Conservation (phyloP, 2,888 invertebrate species). For the Fragum sueziense region DNA sequence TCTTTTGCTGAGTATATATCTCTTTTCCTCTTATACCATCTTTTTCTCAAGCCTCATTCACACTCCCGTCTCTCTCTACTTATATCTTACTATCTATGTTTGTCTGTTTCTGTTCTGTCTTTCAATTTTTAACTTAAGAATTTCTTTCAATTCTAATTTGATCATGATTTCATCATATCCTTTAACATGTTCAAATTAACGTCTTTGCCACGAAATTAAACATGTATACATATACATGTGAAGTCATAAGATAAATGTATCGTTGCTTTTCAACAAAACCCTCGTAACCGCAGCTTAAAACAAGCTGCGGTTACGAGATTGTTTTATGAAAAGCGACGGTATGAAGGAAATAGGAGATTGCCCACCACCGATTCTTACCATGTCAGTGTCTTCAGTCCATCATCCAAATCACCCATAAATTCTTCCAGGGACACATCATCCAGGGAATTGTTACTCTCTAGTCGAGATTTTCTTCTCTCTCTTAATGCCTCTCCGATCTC, state of each 20-base stretch:
- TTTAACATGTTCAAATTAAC: too few relatives aligned
- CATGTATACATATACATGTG: too few relatives aligned
- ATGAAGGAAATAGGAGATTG: not conserved
- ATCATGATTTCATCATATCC: too few relatives aligned
- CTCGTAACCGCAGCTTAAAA: too few relatives aligned
- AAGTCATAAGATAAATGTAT: too few relatives aligned
- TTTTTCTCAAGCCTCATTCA: not conserved
- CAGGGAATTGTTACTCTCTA: constrained; percentile 63
- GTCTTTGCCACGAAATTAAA: too few relatives aligned
- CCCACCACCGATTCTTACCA: constrained; percentile 68
- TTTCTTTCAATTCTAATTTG: too few relatives aligned
- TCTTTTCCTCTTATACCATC: not conserved
- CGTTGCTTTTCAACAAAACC: too few relatives aligned
- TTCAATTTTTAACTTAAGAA: not conserved
- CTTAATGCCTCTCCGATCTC: constrained; percentile 69
- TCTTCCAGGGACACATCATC: constrained; percentile 68
- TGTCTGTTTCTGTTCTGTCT: not conserved
- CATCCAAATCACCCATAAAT: constrained; percentile 73
- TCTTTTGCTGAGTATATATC: too few relatives aligned
- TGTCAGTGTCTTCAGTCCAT: constrained; percentile 73
- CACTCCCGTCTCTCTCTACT: not conserved
- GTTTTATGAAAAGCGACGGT: too few relatives aligned
- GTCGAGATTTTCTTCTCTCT: constrained; percentile 67
- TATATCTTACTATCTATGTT: not conserved
- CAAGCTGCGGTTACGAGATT: too few relatives aligned